Conservation (phyloP, 2,797 vertebrate species). For the Arrhamphus sclerolepis region DNA sequence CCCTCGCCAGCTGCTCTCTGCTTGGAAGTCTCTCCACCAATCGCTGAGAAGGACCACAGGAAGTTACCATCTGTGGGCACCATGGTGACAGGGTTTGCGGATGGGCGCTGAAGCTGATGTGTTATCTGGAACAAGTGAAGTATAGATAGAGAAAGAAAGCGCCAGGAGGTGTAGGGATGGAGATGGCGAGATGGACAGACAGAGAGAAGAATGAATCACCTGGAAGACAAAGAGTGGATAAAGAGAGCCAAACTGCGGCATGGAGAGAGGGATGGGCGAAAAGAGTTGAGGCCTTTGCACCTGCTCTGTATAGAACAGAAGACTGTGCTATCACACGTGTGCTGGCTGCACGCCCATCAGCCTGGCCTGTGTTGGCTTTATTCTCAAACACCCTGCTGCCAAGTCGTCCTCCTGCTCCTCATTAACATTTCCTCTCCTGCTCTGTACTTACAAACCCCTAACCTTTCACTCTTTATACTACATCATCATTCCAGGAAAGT, state of each 20-base stretch:
- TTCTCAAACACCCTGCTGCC: constrained; percentile 54
- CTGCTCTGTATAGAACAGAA: constrained; percentile 62
- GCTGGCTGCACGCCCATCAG: constrained; percentile 63
- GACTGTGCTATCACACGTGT: constrained; percentile 61
- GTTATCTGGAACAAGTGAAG: constrained; percentile 70
- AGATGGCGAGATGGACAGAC: constrained; percentile 44
- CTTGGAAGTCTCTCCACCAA: constrained; percentile 75
- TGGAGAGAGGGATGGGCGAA: constrained; percentile 39
- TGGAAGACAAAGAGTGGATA: constrained; percentile 51
- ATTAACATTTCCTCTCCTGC: constrained; percentile 42
- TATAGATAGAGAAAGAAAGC: constrained; percentile 28
- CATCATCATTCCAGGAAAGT: constrained; percentile 2
- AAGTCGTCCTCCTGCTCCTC: constrained; percentile 53
- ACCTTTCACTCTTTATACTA: not conserved
- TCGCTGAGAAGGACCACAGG: constrained; percentile 72
- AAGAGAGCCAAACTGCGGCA: constrained; percentile 35
- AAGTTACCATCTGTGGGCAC: constrained; percentile 75
- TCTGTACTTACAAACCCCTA: constrained; percentile 24
- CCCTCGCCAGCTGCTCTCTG: constrained; percentile 77
- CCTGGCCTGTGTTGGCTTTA: constrained; percentile 54
- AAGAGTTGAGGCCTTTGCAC: constrained; percentile 59
- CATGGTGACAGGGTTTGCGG: constrained; percentile 69
- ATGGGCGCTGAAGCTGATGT: constrained; percentile 60
- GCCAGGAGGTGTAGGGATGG: constrained; percentile 15
- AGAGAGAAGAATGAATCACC: constrained; percentile 38